A percentile compares a stretch with the other conserved stretches of the same genome.
Conservation (phyloP, 2,888 invertebrate genomes). For the Psylliodes chrysocephalus region DNA sequence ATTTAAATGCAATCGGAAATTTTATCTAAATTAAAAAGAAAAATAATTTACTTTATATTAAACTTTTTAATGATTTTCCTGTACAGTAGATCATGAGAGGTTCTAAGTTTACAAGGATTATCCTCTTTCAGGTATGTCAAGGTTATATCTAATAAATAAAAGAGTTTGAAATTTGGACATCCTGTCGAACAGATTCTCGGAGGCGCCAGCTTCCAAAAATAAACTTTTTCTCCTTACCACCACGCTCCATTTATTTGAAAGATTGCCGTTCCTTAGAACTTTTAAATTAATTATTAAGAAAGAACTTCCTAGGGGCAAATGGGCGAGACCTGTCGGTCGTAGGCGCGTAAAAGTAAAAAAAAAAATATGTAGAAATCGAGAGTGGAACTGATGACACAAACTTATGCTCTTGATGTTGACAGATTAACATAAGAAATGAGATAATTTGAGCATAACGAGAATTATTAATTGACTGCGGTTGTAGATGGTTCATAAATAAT, state of each 20-base stretch:
- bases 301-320: constrained; percentile 9
- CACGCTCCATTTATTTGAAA: constrained; percentile 20
- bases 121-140: too few relatives aligned
- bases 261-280: constrained; percentile 15
- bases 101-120: too few relatives aligned
- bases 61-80: too few relatives aligned
- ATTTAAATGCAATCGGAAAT: too few relatives aligned
- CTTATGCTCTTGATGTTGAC: constrained; percentile 43
- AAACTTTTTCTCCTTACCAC: background rate
- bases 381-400: constrained; percentile 31
- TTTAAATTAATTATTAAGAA: constrained; percentile 21
- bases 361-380: constrained; percentile 16
- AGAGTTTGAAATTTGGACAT: constrained; percentile 2
- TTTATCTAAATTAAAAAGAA: too few relatives aligned
- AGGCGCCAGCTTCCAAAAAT: constrained; percentile 12
- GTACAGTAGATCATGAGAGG: too few relatives aligned
- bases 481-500: constrained; percentile 48
- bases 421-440: constrained; percentile 50
- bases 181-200: background rate
- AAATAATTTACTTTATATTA: too few relatives aligned
- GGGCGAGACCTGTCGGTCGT: background rate
- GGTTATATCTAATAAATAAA: too few relatives aligned
- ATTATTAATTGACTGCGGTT: constrained; percentile 49
- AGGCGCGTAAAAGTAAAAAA: constrained; percentile 12
- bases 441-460: constrained; percentile 49